Percentiles rank a stretch among this genome's conserved stretches.
These are phyloP conservation scores for Mohoua ochrocephala DNA, from an alignment of 2,113 vertebrate genomes.

Conservation along the genomic window DNA sequence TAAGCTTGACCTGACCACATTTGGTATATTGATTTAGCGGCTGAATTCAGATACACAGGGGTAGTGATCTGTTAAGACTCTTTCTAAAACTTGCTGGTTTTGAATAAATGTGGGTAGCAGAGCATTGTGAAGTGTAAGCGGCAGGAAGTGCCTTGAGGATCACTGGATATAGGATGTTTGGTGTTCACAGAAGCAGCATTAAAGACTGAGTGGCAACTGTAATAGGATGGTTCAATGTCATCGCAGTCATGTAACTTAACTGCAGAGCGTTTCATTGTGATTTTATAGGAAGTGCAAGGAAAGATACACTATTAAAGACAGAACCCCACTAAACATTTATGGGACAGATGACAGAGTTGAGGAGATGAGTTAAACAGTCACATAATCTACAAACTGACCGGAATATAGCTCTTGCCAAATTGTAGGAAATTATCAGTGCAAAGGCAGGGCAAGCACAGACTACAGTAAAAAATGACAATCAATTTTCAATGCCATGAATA, in stretches of 20 bases:
- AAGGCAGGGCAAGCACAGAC: neutral
- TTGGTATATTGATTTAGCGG: neutral
- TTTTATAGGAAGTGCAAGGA: neutral
- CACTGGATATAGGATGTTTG: neutral
- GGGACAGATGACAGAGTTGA: neutral
- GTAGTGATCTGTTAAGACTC: neutral
- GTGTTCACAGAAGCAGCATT: neutral
- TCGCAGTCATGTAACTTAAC: neutral
- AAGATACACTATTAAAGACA: neutral
- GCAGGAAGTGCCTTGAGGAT: neutral
- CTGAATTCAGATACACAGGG: neutral
- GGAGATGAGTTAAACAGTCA: neutral
- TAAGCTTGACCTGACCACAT: neutral
- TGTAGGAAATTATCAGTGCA: neutral
- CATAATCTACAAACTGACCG: neutral
- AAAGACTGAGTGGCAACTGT: neutral
- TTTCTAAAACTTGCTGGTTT: neutral
- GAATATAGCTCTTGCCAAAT: neutral
- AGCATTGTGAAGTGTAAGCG: neutral
- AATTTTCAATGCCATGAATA: conserved; percentile 12
- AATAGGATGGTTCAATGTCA: neutral
- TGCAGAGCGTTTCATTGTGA: neutral
- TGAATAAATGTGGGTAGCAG: neutral
- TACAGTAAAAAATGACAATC: conserved; percentile 31
- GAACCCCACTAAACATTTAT: neutral